phyloP scores from a whole-genome alignment of 2,888 invertebrate species.

The Spisula subtruncata region DNA sequence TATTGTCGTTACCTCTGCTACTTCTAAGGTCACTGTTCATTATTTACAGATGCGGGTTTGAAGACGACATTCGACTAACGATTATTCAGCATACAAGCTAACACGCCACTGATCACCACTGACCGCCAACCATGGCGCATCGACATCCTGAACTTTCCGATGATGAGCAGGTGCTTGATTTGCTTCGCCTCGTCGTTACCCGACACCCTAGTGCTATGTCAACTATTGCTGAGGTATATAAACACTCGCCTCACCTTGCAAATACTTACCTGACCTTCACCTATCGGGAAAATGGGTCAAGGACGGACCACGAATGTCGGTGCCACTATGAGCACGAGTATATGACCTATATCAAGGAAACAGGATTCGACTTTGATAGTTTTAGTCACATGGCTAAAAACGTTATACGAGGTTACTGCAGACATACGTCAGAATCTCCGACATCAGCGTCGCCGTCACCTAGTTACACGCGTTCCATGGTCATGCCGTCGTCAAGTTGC shows the following conservation, averaged over 20 bases:
- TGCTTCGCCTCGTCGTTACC: constrained; percentile 63
- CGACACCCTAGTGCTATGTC: constrained; percentile 62
- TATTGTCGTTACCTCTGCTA: too few relatives aligned
- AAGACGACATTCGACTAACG: neutral
- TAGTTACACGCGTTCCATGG: neutral
- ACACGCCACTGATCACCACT: neutral
- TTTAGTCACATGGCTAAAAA: constrained; percentile 70
- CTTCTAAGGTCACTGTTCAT: neutral
- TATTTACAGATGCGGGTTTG: neutral
- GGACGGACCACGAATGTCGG: constrained; percentile 60
- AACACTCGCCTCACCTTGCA: constrained; percentile 62
- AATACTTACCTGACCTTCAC: constrained; percentile 60
- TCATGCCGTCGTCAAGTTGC: neutral
- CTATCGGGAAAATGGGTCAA: constrained; percentile 63
- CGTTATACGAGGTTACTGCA: constrained; percentile 63
- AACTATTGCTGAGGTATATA: constrained; percentile 51
- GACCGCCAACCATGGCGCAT: too few relatives aligned
- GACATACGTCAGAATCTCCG: constrained; percentile 49
- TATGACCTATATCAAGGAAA: constrained; percentile 67
- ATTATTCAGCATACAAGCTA: neutral
- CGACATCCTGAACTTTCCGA: constrained; percentile 52
- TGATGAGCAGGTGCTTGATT: constrained; percentile 64
- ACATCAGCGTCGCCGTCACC: constrained; percentile 25
- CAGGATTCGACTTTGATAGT: constrained; percentile 64
- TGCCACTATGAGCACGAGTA: constrained; percentile 72